Percentiles rank a stretch among this genome's conserved stretches.
Evolutionary conservation across 92 coral and sea anemone genomes (phyloP).

Genomic region (Phymanthus crucifer): DNA sequence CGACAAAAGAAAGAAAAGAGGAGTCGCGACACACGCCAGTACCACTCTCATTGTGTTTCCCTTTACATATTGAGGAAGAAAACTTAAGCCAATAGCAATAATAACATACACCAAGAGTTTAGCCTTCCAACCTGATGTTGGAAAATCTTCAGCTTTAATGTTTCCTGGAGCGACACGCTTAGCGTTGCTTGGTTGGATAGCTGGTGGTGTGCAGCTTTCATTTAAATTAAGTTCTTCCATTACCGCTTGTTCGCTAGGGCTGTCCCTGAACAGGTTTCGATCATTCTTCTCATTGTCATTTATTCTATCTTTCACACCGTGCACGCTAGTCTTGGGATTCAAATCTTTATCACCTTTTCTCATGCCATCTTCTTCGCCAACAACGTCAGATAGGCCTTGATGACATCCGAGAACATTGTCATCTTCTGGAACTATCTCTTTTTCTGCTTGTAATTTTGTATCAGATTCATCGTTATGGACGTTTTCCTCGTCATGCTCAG

Average conservation of each 20-base stretch:
- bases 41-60: constrained; percentile 36
- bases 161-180: neutral
- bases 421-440: neutral
- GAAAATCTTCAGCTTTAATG: constrained; percentile 1
- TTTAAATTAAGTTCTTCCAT: neutral
- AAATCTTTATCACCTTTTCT: neutral
- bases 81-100: constrained; percentile 29
- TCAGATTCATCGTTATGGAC: neutral
- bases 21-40: constrained; percentile 37
- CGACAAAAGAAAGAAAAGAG: constrained; percentile 36
- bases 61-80: constrained; percentile 39
- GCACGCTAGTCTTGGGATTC: neutral
- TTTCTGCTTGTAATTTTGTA: neutral
- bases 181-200: neutral
- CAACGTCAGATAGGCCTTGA: neutral
- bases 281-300: neutral
- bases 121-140: constrained; percentile 30
- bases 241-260: neutral
- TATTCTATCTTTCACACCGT: neutral
- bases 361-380: neutral
- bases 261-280: neutral
- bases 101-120: constrained; percentile 30
- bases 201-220: neutral
- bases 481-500: neutral
- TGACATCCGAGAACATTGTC: neutral